Percentiles rank a stretch among this genome's conserved stretches.
Conservation (phyloP, 2,888 invertebrate genomes). For the Muscina levida region DNA sequence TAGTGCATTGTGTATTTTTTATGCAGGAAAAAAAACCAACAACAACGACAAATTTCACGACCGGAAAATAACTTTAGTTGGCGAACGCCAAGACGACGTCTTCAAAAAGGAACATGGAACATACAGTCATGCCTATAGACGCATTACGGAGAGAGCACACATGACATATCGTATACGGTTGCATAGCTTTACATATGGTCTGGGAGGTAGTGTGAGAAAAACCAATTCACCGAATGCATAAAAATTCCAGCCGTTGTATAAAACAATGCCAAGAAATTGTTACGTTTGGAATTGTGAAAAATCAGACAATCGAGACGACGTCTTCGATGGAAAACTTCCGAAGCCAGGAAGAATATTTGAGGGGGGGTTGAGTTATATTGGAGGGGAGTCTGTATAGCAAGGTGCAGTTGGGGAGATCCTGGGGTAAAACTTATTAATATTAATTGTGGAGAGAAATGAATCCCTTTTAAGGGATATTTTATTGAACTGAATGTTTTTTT, state of each 20-base stretch:
- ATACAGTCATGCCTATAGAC: not conserved
- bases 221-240: slow-evolving; percentile 43
- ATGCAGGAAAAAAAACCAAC: not conserved
- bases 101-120: slow-evolving; percentile 14
- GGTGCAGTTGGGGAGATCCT: slow-evolving; percentile 4
- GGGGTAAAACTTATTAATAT: slow-evolving; percentile 52
- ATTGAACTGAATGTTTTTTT: too few species aligned
- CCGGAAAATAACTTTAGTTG: slow-evolving; percentile 59
- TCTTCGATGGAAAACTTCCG: slow-evolving; percentile 31
- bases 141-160: too few species aligned
- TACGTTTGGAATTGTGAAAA: slow-evolving; percentile 9
- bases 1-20: too few species aligned
- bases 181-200: slow-evolving; percentile 3
- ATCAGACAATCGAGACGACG: not conserved
- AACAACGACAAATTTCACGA: slow-evolving; percentile 64
- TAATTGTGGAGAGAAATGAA: slow-evolving; percentile 60
- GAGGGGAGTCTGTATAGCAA: slow-evolving; percentile 10
- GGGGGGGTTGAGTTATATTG: slow-evolving; percentile 22
- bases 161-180: slow-evolving; percentile 50
- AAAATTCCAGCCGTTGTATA: slow-evolving; percentile 1
- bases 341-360: slow-evolving; percentile 57
- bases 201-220: slow-evolving; percentile 33
- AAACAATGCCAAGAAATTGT: slow-evolving; percentile 43
- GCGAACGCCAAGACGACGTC: slow-evolving; percentile 53
- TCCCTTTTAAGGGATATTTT: too few species aligned